phyloP scores from a whole-genome alignment of 2,113 vertebrate species.

The Cryptomyrus ogoouensis region DNA sequence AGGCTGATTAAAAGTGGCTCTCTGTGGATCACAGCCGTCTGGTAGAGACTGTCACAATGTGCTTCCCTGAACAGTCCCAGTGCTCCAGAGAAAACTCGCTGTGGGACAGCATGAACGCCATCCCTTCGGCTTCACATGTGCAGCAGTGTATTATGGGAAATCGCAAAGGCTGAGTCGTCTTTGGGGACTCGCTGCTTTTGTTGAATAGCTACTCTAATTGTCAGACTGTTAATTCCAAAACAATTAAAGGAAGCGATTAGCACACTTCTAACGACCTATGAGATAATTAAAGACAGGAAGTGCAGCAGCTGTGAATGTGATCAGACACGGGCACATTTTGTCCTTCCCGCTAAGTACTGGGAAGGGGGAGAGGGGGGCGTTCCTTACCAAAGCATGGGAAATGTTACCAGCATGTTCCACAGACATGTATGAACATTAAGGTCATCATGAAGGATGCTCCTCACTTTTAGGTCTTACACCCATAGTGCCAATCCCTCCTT shows the following conservation, averaged over 20 bases:
- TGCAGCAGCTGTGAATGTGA: not conserved
- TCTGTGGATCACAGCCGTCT: not conserved
- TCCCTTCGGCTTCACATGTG: not conserved
- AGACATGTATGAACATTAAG: not conserved
- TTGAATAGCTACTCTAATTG: not conserved
- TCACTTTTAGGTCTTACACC: not conserved
- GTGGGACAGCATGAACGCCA: not conserved
- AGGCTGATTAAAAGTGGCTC: not conserved
- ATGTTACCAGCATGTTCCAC: not conserved
- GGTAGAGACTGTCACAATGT: not conserved
- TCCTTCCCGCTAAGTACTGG: not conserved
- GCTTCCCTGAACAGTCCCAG: not conserved
- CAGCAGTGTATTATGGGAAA: not conserved
- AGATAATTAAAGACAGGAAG: not conserved
- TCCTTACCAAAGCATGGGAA: not conserved
- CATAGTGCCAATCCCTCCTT: not conserved
- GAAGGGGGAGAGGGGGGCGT: not conserved
- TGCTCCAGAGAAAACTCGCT: not conserved
- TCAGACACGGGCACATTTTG: not conserved
- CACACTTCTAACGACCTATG: constrained; percentile 15
- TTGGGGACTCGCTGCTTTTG: not conserved
- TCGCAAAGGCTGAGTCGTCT: not conserved
- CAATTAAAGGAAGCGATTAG: constrained; percentile 19
- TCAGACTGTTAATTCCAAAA: not conserved
- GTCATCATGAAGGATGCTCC: not conserved